A percentile compares a stretch with the other conserved stretches of the same genome.
These are phyloP conservation scores for Pholis gunnellus DNA, from an alignment of 2,113 vertebrate genomes.

Conservation along the genomic window DNA sequence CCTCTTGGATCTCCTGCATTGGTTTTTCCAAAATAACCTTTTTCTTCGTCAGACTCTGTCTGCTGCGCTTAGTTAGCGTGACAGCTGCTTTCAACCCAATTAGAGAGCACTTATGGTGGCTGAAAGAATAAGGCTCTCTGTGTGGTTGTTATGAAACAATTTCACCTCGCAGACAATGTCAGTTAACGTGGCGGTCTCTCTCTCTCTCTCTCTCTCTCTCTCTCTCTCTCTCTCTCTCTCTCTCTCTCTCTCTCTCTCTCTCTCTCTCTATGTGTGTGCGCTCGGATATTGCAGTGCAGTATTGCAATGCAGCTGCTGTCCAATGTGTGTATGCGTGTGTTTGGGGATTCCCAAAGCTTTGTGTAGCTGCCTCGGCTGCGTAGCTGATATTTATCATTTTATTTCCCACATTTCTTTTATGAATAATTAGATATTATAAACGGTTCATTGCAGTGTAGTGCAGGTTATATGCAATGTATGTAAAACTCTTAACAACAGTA, in stretches of 20 bases:
- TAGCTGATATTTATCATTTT: not conserved
- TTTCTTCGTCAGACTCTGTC: slow-evolving; percentile 52
- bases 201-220: not conserved
- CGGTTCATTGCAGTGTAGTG: not conserved
- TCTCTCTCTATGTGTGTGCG: not conserved
- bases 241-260: no score
- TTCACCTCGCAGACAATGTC: slow-evolving; percentile 59
- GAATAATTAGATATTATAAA: not conserved
- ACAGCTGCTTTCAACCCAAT: slow-evolving; percentile 73
- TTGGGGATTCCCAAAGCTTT: slow-evolving; percentile 56
- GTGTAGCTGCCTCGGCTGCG: slow-evolving; percentile 19
- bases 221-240: no score
- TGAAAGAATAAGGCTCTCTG: slow-evolving; percentile 46
- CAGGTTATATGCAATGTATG: not conserved
- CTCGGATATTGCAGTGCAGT: slow-evolving; percentile 23
- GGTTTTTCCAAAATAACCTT: slow-evolving; percentile 64
- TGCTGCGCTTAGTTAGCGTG: slow-evolving; percentile 66
- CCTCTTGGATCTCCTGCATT: slow-evolving; percentile 28
- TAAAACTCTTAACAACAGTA: not conserved
- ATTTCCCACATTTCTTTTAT: not conserved
- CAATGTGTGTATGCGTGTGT: slow-evolving; percentile 19
- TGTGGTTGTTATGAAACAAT: slow-evolving; percentile 64
- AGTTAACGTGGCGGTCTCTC: slow-evolving; percentile 33
- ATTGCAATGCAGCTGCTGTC: slow-evolving; percentile 52
- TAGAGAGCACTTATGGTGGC: slow-evolving; percentile 66